Percentiles rank a stretch among this genome's conserved stretches.
Evolutionary conservation across 2,113 vertebrate species (phyloP).

Genomic region (Pao palembangensis): DNA sequence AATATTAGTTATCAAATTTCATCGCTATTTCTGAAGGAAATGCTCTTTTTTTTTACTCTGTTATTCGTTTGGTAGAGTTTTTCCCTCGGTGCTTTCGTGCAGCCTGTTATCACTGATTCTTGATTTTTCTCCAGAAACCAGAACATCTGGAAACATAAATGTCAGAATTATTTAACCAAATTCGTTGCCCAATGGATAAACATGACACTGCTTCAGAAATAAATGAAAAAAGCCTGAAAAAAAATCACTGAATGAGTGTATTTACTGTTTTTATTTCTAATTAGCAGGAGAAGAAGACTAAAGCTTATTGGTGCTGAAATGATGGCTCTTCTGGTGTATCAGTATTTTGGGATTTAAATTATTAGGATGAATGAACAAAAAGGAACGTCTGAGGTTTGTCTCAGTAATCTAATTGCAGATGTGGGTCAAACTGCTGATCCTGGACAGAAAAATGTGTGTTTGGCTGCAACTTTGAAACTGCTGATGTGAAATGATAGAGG

Average conservation of each 20-base stretch:
- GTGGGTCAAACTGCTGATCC: constrained; percentile 53
- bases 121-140: too few relatives aligned
- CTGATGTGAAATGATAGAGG: constrained; percentile 39
- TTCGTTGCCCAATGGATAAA: too few relatives aligned
- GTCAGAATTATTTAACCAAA: too few relatives aligned
- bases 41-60: constrained; percentile 33
- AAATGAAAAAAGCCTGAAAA: too few relatives aligned
- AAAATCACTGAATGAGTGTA: too few relatives aligned
- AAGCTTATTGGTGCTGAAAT: constrained; percentile 53
- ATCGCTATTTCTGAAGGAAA: too few relatives aligned
- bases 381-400: constrained; percentile 27
- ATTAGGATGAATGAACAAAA: too few relatives aligned
- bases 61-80: constrained; percentile 84
- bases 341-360: constrained; percentile 50
- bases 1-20: too few relatives aligned
- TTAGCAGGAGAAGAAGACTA: too few relatives aligned
- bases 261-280: too few relatives aligned
- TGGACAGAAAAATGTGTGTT: constrained; percentile 61
- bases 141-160: too few relatives aligned
- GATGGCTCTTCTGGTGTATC: constrained; percentile 45
- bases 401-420: constrained; percentile 57
- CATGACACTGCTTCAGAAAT: too few relatives aligned
- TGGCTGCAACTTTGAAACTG: constrained; percentile 70
- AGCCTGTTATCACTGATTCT: constrained; percentile 34
- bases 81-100: constrained; percentile 82